Evolutionary conservation across 2,888 invertebrate genomes (phyloP).

Genomic region (Stenichneumon culpator): DNA sequence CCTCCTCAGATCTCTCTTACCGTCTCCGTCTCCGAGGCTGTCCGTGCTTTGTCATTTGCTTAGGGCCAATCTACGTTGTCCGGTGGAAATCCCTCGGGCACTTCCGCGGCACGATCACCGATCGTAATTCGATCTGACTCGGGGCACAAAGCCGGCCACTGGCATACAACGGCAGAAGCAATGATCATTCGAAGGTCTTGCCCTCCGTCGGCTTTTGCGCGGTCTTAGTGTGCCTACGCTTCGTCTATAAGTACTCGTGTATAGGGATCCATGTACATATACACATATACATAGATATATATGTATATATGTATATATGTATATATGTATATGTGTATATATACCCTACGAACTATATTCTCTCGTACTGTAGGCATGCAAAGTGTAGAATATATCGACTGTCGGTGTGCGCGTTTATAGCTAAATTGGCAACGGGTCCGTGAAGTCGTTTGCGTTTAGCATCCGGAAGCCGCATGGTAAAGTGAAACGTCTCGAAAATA

Average conservation of each 20-base stretch:
- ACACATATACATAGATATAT: neutral
- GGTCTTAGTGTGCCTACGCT: slow-evolving; percentile 32
- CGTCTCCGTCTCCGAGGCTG: slow-evolving; percentile 57
- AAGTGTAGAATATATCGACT: slow-evolving; percentile 29
- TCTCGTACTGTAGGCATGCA: neutral
- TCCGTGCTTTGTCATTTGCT: slow-evolving; percentile 83
- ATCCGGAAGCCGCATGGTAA: slow-evolving; percentile 25
- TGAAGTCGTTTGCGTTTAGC: slow-evolving; percentile 21
- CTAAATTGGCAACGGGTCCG: slow-evolving; percentile 38
- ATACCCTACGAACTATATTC: neutral
- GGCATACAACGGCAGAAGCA: slow-evolving; percentile 66
- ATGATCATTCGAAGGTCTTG: slow-evolving; percentile 65
- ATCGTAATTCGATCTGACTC: slow-evolving; percentile 82
- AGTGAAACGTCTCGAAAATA: slow-evolving; percentile 1
- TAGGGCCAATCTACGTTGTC: slow-evolving; percentile 80
- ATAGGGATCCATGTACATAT: slow-evolving; percentile 5
- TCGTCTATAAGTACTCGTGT: slow-evolving; percentile 22
- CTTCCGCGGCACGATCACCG: slow-evolving; percentile 76
- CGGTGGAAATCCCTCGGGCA: slow-evolving; percentile 73
- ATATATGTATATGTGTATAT: neutral
- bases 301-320: neutral
- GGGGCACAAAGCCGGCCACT: slow-evolving; percentile 75
- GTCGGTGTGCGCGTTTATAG: slow-evolving; percentile 4
- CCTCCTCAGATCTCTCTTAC: slow-evolving; percentile 34
- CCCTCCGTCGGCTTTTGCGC: slow-evolving; percentile 32